These are phyloP conservation scores for Xiphorhynchus elegans DNA, from an alignment of 2,113 vertebrate genomes.

Conservation along the genomic window DNA sequence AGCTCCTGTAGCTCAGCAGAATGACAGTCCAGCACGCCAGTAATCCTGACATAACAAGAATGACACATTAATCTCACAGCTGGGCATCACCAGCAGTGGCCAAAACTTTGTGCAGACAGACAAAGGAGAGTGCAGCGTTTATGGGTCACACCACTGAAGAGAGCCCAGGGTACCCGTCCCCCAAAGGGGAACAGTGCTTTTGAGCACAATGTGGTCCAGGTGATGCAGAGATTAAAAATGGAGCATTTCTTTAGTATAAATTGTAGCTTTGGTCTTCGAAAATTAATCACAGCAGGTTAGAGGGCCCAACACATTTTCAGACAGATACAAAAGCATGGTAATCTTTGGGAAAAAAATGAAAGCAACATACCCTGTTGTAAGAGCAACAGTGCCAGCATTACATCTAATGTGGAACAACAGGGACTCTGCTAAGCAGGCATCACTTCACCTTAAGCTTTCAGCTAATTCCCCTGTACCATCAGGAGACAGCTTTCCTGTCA, in stretches of 20 bases:
- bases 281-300: constrained; percentile 48
- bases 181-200: not conserved
- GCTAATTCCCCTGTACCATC: constrained; percentile 20
- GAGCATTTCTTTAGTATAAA: not conserved
- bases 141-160: not conserved
- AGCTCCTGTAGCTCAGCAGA: constrained; percentile 39
- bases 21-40: constrained; percentile 6
- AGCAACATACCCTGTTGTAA: not conserved
- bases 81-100: not conserved
- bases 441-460: constrained; percentile 52
- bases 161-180: not conserved
- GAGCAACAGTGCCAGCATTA: not conserved
- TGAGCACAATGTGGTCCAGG: not conserved
- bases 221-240: not conserved
- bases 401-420: not conserved
- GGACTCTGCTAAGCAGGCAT: constrained; percentile 41
- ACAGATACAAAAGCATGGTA: not conserved
- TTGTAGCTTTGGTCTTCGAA: constrained; percentile 44
- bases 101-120: not conserved
- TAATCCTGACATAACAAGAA: constrained; percentile 50
- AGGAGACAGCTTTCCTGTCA: constrained; percentile 42
- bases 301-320: not conserved
- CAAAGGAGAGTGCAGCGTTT: not conserved
- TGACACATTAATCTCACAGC: constrained; percentile 67
- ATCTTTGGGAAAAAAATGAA: not conserved